These are phyloP conservation scores for Isichthys henryi DNA, from an alignment of 2,113 vertebrate genomes.

Conservation along the genomic window DNA sequence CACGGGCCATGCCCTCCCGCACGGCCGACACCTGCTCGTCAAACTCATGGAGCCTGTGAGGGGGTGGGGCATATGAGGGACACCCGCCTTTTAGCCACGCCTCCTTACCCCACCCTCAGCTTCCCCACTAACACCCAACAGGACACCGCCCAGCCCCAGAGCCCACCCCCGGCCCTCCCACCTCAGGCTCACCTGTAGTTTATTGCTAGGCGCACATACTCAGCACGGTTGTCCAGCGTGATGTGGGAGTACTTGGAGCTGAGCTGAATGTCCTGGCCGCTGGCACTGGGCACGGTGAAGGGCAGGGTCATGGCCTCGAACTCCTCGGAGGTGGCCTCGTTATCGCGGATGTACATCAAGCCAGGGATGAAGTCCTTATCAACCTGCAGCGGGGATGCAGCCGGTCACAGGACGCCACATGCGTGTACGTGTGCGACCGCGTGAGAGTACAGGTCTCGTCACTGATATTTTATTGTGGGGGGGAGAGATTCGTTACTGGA, in stretches of 20 bases:
- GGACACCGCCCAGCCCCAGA: not conserved
- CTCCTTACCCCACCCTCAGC: not conserved
- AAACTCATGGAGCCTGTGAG: conserved; percentile 87
- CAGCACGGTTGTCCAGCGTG: conserved; percentile 84
- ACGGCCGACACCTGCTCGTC: conserved; percentile 95
- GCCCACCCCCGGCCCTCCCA: too few relatives aligned
- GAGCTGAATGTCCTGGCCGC: conserved; percentile 91
- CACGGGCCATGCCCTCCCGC: conserved; percentile 93
- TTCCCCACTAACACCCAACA: not conserved
- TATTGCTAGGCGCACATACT: conserved; percentile 92
- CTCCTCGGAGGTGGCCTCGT: conserved; percentile 89
- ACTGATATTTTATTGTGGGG: not conserved
- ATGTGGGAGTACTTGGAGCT: conserved; percentile 95
- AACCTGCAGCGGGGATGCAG: conserved; percentile 60
- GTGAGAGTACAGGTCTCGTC: not conserved
- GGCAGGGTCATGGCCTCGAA: conserved; percentile 95
- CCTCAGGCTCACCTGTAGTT: conserved; percentile 77
- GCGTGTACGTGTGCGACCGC: not conserved
- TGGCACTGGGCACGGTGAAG: conserved; percentile 92
- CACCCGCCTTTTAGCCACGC: not conserved
- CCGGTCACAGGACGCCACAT: not conserved
- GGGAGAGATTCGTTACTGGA: not conserved
- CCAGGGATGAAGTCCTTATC: conserved; percentile 99
- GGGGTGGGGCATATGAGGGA: not conserved
- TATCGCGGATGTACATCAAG: conserved; percentile 97